Conservation (phyloP, 2,797 vertebrate species). For the Hozukius guyotensis region DNA sequence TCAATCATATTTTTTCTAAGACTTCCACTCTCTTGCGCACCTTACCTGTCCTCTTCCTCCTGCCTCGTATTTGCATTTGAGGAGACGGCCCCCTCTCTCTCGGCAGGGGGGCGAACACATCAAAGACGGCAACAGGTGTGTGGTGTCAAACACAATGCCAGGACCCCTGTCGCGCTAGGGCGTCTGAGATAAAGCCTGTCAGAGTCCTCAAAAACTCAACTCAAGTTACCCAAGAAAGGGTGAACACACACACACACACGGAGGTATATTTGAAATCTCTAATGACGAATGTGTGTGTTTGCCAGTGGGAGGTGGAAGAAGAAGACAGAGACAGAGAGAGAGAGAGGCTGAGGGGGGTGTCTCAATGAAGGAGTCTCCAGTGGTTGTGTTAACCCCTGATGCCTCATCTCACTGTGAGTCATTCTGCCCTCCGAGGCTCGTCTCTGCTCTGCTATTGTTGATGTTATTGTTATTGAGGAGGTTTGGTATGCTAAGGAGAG, state of each 20-base stretch:
- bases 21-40: constrained; percentile 52
- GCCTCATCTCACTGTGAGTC: constrained; percentile 65
- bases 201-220: constrained; percentile 70
- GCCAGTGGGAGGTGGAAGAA: constrained; percentile 42
- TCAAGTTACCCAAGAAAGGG: constrained; percentile 62
- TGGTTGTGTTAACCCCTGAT: constrained; percentile 72
- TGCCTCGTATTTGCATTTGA: constrained; percentile 73
- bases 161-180: constrained; percentile 67
- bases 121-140: constrained; percentile 80
- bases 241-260: background rate
- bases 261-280: constrained; percentile 48
- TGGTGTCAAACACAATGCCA: constrained; percentile 77
- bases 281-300: constrained; percentile 45
- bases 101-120: constrained; percentile 69
- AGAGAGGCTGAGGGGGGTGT: constrained; percentile 4
- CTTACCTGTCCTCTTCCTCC: constrained; percentile 66
- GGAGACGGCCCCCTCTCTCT: constrained; percentile 61
- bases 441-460: constrained; percentile 62
- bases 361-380: constrained; percentile 60
- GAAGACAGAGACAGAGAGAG: constrained; percentile 1
- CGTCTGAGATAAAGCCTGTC: constrained; percentile 77
- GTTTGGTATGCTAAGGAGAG: constrained; percentile 55
- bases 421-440: constrained; percentile 60
- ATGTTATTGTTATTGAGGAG: constrained; percentile 70
- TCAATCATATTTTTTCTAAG: constrained; percentile 75